phyloP scores from a whole-genome alignment of 2,797 vertebrate species.

The Melanogrammus aeglefinus region DNA sequence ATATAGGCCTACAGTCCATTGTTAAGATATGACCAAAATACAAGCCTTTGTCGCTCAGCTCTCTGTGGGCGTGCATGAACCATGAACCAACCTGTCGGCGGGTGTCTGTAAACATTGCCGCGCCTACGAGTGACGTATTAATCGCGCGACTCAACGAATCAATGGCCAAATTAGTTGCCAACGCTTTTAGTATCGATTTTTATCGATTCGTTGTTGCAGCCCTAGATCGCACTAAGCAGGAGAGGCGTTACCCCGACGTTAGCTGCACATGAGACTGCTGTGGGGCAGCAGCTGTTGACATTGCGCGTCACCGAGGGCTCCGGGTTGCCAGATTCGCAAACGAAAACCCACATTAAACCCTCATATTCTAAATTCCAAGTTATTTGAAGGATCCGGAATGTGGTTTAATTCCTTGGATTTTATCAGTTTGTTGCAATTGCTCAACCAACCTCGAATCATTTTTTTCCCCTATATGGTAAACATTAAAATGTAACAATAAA shows the following conservation, averaged over 20 bases:
- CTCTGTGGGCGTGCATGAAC: too few species aligned
- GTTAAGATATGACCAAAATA: too few species aligned
- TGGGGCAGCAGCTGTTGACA: not conserved
- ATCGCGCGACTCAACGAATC: too few species aligned
- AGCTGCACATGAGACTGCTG: not conserved
- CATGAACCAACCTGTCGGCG: too few species aligned
- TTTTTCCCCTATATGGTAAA: not conserved
- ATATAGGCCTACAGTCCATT: too few species aligned
- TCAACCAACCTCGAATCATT: not conserved
- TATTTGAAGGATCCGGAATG: not conserved
- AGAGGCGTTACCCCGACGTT: not conserved
- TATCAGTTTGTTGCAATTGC: not conserved
- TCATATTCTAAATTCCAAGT: not conserved
- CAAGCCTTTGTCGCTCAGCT: too few species aligned
- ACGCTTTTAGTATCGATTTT: too few species aligned
- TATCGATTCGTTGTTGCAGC: too few species aligned
- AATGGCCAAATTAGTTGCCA: too few species aligned
- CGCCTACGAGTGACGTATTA: too few species aligned
- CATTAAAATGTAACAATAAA: not conserved
- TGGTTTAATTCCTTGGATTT: not conserved
- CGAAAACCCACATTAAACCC: not conserved
- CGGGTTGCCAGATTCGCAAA: not conserved
- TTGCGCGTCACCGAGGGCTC: not conserved
- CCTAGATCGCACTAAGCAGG: not conserved
- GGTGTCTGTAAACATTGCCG: too few species aligned